A percentile compares a stretch with the other conserved stretches of the same genome.
Conservation (phyloP, 2,888 invertebrate genomes). For the Plagodis dolabraria region DNA sequence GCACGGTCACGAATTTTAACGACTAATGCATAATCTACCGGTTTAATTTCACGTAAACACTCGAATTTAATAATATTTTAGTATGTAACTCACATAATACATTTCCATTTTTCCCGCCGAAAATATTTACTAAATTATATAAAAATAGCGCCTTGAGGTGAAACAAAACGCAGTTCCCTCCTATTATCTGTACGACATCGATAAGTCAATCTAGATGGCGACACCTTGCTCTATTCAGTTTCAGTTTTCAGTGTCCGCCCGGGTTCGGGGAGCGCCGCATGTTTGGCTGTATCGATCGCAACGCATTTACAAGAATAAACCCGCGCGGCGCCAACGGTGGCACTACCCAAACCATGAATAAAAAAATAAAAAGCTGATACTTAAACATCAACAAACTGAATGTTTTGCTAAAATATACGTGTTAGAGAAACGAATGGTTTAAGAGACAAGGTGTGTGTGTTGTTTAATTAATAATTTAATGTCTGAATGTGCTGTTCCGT, state of each 20-base stretch:
- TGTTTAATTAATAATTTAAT: constrained; percentile 23
- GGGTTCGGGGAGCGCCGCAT: constrained; percentile 56
- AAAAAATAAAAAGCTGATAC: constrained; percentile 34
- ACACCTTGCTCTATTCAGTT: constrained; percentile 27
- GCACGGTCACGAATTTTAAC: no score
- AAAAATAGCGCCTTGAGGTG: not conserved
- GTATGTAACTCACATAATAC: no score
- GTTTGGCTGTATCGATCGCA: constrained; percentile 29
- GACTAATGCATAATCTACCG: no score
- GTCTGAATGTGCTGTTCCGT: constrained; percentile 14
- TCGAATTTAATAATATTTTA: no score
- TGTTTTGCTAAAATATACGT: constrained; percentile 1
- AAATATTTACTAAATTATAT: not conserved
- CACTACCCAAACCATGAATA: constrained; percentile 39
- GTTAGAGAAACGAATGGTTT: constrained; percentile 2
- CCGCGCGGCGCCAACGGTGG: constrained; percentile 23
- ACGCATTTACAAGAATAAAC: constrained; percentile 11
- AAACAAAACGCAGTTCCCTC: constrained; percentile 38
- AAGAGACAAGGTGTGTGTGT: constrained; percentile 4
- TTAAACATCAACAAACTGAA: constrained; percentile 1
- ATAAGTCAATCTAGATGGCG: constrained; percentile 52
- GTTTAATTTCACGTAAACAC: no score
- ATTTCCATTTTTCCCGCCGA: not conserved
- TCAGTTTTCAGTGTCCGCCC: constrained; percentile 64
- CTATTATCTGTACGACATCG: constrained; percentile 44